Conservation (phyloP, 2,888 invertebrate genomes). For the Pristionchus mayeri region DNA sequence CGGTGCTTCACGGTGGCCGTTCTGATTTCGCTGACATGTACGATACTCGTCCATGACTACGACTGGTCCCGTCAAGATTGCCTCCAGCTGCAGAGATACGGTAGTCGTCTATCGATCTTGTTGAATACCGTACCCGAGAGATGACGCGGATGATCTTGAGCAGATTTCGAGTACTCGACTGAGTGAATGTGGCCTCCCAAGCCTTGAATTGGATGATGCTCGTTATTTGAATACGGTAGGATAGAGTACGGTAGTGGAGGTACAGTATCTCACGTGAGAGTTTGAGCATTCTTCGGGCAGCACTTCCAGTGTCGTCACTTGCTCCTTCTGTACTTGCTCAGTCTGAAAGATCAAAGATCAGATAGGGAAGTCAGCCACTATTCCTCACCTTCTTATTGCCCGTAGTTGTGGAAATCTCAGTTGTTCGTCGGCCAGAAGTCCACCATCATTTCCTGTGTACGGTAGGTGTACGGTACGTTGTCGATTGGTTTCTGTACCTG, state of each 20-base stretch:
- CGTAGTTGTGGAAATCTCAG: constrained; percentile 3
- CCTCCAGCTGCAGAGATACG: no score
- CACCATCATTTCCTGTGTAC: neutral
- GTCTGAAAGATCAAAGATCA: neutral
- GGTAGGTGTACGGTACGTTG: neutral
- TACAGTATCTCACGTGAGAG: neutral
- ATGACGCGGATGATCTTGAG: constrained; percentile 29
- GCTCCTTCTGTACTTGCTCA: neutral
- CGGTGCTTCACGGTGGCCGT: no score
- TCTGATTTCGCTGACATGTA: no score
- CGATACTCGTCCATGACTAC: neutral
- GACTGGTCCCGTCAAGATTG: neutral
- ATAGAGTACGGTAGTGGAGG: neutral
- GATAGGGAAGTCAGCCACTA: neutral
- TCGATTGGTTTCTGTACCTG: neutral
- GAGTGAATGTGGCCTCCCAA: neutral
- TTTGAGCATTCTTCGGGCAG: constrained; percentile 34
- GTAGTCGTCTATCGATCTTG: neutral
- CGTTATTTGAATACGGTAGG: neutral
- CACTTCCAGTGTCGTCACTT: neutral
- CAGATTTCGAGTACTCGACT: constrained; percentile 14
- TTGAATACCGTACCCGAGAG: neutral
- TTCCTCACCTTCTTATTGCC: constrained; percentile 19
- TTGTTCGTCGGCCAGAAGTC: constrained; percentile 26
- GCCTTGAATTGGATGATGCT: neutral